A percentile compares a stretch with the other conserved stretches of the same genome.
Conservation (phyloP, 2,888 invertebrate species). For the Empis stercorea region DNA sequence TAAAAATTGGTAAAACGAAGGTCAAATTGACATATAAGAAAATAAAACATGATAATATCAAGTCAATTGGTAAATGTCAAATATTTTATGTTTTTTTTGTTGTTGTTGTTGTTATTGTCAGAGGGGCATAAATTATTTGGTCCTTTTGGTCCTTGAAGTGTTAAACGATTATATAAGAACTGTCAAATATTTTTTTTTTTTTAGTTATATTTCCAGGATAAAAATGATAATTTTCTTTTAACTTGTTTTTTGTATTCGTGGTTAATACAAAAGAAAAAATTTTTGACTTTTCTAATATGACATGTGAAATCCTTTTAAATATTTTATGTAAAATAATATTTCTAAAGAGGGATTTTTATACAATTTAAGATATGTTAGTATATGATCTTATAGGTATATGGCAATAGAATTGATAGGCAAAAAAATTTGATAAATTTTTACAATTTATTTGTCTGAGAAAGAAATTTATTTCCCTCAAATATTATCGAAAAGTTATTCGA, state of each 20-base stretch:
- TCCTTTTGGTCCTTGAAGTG: background rate
- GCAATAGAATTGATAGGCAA: too few relatives aligned
- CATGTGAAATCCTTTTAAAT: slow-evolving; percentile 1
- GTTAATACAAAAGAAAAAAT: background rate
- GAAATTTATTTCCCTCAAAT: too few relatives aligned
- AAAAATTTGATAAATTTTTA: too few relatives aligned
- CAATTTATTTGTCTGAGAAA: too few relatives aligned
- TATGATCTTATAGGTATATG: too few relatives aligned
- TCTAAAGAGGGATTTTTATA: background rate
- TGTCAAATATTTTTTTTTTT: background rate
- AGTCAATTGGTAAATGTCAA: slow-evolving; percentile 1
- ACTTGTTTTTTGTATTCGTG: background rate
- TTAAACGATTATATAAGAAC: background rate
- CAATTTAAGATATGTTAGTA: too few relatives aligned
- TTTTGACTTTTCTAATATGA: slow-evolving; percentile 1
- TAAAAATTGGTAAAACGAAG: background rate
- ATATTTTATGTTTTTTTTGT: background rate
- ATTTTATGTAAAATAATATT: background rate
- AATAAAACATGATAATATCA: background rate
- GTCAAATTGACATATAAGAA: background rate
- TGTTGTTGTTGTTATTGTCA: too few relatives aligned
- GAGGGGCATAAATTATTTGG: background rate
- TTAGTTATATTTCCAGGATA: too few relatives aligned
- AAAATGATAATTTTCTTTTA: too few relatives aligned
- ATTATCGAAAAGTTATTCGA: too few relatives aligned